phyloP scores from a whole-genome alignment of 2,113 vertebrate genomes.

The Dicerorhinus sumatrensis region DNA sequence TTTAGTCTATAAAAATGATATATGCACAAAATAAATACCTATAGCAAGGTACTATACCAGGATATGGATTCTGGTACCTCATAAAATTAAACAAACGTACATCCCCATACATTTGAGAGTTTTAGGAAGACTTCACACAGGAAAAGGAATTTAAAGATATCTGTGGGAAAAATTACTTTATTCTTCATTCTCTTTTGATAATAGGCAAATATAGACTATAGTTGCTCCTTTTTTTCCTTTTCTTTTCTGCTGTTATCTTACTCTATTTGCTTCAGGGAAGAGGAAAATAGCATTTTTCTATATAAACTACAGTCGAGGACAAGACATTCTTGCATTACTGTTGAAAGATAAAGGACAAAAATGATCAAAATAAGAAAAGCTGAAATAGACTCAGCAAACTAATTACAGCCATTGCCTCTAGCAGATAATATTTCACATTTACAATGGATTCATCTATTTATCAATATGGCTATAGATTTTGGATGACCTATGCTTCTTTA shows the following conservation, averaged over 20 bases:
- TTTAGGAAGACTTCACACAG: not conserved
- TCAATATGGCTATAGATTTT: conserved; percentile 25
- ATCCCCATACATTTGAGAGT: not conserved
- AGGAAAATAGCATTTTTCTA: conserved; percentile 39
- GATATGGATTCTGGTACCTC: not conserved
- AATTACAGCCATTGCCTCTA: conserved; percentile 51
- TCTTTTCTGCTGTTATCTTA: not conserved
- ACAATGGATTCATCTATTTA: not conserved
- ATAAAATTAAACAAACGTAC: conserved; percentile 2
- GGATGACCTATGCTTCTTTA: conserved; percentile 23
- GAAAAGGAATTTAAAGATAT: not conserved
- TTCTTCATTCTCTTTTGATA: not conserved
- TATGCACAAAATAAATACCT: not conserved
- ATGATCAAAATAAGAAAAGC: conserved; percentile 45
- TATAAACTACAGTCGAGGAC: not conserved
- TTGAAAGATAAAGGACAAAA: conserved; percentile 3
- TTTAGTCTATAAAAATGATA: conserved; percentile 18
- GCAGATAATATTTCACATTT: conserved; percentile 23
- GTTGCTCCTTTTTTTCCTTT: not conserved
- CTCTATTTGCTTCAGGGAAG: conserved; percentile 47
- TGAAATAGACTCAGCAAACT: not conserved
- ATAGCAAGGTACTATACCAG: not conserved
- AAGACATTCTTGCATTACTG: conserved; percentile 27
- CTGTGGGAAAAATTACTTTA: not conserved
- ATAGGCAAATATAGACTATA: not conserved